Base-by-base conservation (phyloP, 1,140 invertebrate genomes). In the Frieseomelitta varia region DNA sequence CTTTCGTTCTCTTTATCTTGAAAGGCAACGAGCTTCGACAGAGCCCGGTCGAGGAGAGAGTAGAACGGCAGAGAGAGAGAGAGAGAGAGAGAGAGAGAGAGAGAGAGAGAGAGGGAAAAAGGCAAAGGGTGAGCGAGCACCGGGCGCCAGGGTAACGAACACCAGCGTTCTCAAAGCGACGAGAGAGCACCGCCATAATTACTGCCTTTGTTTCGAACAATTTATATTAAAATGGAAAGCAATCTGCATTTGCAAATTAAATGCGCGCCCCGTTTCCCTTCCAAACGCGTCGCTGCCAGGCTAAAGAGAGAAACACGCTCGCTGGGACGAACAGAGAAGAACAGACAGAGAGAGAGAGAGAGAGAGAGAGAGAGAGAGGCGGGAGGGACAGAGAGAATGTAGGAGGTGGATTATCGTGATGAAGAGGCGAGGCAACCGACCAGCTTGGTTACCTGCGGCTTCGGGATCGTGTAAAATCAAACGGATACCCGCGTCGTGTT, bases 211-310 rank as follows among this genome's bases (percentile, higher is more conserved):
- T 94, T 94, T 92, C 90, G 80, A 92, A 92, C 93, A 92, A 93
- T 94, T 94, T 93, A 91, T 93, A 94, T 94, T 94, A 93, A 94
- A 94, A 94, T 92, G 91, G 93, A 93, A 93, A 92, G 91, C 91
- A 93, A 93, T 94, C 92, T 92, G 93, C 92, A 93, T 94, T 92
- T 90, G 91, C 90, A 93, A 93, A 94, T 93, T 93, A 92, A 93
- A 94, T 94, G 90, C 85, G 85, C 89, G 79, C 84, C 63, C 55
- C 58, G 84, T 69, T 86, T 85, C 81, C 63, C 77, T 65, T 90
- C 77, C 68, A 80, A 51, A 24, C 82, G 56, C 34, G 34, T 4
- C 67, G 79, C 73, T 73, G 56, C 58, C 67, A 55, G 30, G 58
- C 47, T n/a, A 72, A 27, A 72, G n/a, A 27, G 69, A 51, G 24